These are phyloP conservation scores for Morpho achilles DNA, from an alignment of 2,888 invertebrate species.

Conservation along the genomic window DNA sequence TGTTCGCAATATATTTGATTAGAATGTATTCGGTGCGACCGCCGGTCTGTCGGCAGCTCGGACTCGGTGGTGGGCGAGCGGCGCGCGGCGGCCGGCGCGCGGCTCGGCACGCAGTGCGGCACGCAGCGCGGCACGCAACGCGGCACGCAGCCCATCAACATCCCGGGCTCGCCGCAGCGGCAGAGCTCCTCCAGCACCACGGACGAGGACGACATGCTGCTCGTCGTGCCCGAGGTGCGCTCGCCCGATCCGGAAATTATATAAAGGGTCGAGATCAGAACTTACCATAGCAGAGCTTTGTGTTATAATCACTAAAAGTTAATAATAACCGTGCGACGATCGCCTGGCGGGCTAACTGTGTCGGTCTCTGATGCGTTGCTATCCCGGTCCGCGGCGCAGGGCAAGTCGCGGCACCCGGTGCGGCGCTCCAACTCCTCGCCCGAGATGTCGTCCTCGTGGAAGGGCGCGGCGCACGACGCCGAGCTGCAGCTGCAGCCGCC, in stretches of 20 bases:
- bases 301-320: too few relatives aligned
- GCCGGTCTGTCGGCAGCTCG: slow-evolving; percentile 40
- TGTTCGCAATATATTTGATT: too few relatives aligned
- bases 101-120: slow-evolving; percentile 22
- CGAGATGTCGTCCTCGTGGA: slow-evolving; percentile 95
- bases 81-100: slow-evolving; percentile 3
- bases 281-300: too few relatives aligned
- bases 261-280: too few relatives aligned
- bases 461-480: slow-evolving; percentile 47
- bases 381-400: slow-evolving; percentile 36
- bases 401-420: slow-evolving; percentile 88
- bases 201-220: slow-evolving; percentile 74
- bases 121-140: slow-evolving; percentile 16
- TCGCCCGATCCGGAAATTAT: background rate
- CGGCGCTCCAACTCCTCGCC: slow-evolving; percentile 94
- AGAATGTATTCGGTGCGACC: too few relatives aligned
- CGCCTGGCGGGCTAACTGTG: too few relatives aligned
- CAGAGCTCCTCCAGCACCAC: slow-evolving; percentile 61
- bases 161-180: slow-evolving; percentile 78
- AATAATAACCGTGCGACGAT: too few relatives aligned
- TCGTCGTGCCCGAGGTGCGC: slow-evolving; percentile 53
- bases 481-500: slow-evolving; percentile 12
- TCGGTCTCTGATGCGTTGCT: too few relatives aligned
- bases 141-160: slow-evolving; percentile 81
- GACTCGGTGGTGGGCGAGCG: slow-evolving; percentile 52